Base-by-base conservation (phyloP, 2,888 invertebrate genomes). In the Philonicus albiceps region DNA sequence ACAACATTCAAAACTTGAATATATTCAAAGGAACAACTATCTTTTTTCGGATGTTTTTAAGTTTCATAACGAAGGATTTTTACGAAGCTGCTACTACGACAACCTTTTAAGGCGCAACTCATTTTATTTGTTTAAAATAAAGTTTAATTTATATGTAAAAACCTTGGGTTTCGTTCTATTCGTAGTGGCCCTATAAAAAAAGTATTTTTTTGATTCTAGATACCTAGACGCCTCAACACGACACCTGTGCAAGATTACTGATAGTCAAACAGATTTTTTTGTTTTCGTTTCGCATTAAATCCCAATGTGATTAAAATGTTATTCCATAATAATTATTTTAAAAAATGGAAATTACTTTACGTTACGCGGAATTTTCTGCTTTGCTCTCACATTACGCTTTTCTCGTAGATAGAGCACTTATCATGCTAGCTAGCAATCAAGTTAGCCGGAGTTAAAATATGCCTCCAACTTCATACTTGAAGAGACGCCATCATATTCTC, bases 401-500 rank as follows among this genome's bases (percentile, higher is more conserved):
- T 40, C 40, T 40, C 31, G 64, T 81, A 81, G 81, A 81, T 81
- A 81, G 81, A 81, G 81, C 64, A 81, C 81, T 81, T 31, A 80
- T 73, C 73, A 31, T 34, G 81, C 53, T 80, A 53, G 31, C 80
- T 55, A 64, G 55, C 81, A 81, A 64, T 34, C 81, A 81, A 81
- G 27, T 31, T 55, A 81, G 55, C 34, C 53, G 53, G 81, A 31
- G 64, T 31, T 55, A 74, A 74, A 73, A 74, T 34, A 74, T 16
- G 31, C 31, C 37, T 74, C 74, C 74, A 31, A 74, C 73, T 40
- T 53, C 34, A n/a, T 84, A 11, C 64, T 22, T 64, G 27, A 64
- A 64, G 64, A 64, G 64, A 22, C 64, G 64, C 64, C 73, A 43
- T 84, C 72, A 84, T 84, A 84, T 84, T 84, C 84, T 84, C 84